Percentiles rank a stretch among this genome's conserved stretches.
Conservation (phyloP, 2,888 invertebrate genomes). For the Entomobrya proxima region DNA sequence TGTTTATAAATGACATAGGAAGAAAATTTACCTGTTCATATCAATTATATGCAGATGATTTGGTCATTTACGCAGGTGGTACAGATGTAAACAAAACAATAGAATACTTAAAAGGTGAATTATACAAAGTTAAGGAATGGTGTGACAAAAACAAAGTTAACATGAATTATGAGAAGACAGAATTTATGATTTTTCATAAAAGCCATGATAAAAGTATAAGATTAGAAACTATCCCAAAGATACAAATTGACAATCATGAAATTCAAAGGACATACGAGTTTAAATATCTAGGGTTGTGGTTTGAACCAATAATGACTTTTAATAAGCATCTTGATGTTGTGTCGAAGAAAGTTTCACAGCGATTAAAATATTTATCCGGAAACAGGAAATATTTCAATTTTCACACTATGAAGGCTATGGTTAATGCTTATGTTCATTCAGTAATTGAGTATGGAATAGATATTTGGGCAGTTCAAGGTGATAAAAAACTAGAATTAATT, state of each 20-base stretch:
- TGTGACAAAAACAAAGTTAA: background rate
- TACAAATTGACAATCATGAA: background rate
- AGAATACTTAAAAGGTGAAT: no score
- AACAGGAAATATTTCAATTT: background rate
- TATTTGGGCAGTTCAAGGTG: no score
- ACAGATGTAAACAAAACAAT: no score
- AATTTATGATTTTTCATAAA: constrained; percentile 42
- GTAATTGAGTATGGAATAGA: background rate
- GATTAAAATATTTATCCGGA: constrained; percentile 19
- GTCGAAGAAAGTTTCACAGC: background rate
- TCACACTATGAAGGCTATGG: background rate
- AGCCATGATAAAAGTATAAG: background rate
- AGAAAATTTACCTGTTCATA: no score
- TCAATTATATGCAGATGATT: no score
- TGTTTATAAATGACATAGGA: no score
- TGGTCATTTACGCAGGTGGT: no score
- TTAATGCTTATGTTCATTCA: background rate
- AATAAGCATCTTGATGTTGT: background rate
- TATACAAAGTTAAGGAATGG: no score
- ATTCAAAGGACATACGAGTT: background rate
- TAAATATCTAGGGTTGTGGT: constrained; percentile 1
- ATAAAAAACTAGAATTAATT: no score
- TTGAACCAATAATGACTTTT: background rate
- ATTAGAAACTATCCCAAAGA: background rate
- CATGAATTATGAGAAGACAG: constrained; percentile 33